Evolutionary conservation across 2,113 vertebrate species (phyloP), one percentile per base, ranked within the genome.

Genomic region (Clarias magur): DNA sequence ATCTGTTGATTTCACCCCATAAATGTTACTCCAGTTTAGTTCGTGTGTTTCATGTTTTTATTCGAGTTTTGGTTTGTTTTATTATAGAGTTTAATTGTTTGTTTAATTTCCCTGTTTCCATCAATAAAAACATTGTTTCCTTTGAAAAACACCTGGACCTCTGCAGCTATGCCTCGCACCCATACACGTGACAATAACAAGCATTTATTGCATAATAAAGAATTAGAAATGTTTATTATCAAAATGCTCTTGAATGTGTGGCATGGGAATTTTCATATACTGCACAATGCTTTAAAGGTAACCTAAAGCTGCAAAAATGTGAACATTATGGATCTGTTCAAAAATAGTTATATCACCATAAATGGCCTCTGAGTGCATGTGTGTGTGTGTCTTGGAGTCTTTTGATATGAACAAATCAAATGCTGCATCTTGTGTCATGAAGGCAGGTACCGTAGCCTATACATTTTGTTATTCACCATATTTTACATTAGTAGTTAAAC

Each of bases 221-320:
- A 8, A 63, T 13, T 11, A 25, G 21, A 13, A 75, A 21, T 25
- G 56, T 60, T 68, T 27, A 30, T 27, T 38, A 17, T 30, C 7
- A 1, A 42, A 21, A 34, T 30, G 2, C 34, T 57, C 67, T 85
- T 75, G 78, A 67, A 57, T 25, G 68, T 75, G 73, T 65, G 80
- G 78, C 70, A 80, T 82, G 21, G 73, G 62, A 86, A 89, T 89
- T 42, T 83, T 48, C 59, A 89, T 87, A 13, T 38, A 23, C 42
- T 48, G 42, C 42, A 48, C 53, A 73, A 27, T 63, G 34, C 53
- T 70, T 80, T 17, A 59, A 38, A 86, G 63, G 56, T 84, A 54
- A 89, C 80, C 12, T 73, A 23, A 85, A 38, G 54, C 60, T 80
- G 42, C 60, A 53, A 53, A 88, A 86, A 88, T 62, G 56, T 19